Evolutionary conservation across 2,888 invertebrate species (phyloP).

Genomic region (Pogonocherus hispidulus): DNA sequence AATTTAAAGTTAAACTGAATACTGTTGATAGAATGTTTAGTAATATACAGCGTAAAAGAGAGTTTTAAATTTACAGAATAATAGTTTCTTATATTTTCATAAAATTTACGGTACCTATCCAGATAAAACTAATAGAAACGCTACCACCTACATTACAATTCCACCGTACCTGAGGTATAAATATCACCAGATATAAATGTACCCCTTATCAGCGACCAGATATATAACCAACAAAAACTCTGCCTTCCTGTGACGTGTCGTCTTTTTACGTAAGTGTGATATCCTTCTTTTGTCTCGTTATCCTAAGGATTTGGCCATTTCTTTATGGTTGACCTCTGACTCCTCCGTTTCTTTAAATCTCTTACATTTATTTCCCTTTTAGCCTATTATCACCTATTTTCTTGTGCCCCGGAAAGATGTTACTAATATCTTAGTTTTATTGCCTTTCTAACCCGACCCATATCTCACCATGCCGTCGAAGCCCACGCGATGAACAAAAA

Average conservation of each 20-base stretch:
- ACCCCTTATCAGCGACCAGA: constrained; percentile 7
- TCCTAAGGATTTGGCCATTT: constrained; percentile 62
- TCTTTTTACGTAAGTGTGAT: constrained; percentile 53
- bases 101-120: neutral
- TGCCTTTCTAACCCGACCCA: constrained; percentile 31
- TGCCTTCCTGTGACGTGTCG: constrained; percentile 36
- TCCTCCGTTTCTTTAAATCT: constrained; percentile 62
- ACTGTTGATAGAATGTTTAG: no score
- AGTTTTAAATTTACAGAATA: no score
- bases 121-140: neutral
- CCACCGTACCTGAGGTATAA: neutral
- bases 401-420: constrained; percentile 56
- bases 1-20: no score
- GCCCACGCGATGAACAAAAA: constrained; percentile 7
- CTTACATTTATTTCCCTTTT: constrained; percentile 63
- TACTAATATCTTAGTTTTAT: constrained; percentile 57
- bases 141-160: neutral
- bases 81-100: neutral
- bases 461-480: constrained; percentile 21
- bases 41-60: no score
- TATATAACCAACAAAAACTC: constrained; percentile 29
- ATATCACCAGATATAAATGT: constrained; percentile 9
- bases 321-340: constrained; percentile 62
- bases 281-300: constrained; percentile 58
- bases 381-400: constrained; percentile 63